Base-by-base conservation (phyloP, 2,113 vertebrate genomes). In the Xenus cinereus region DNA sequence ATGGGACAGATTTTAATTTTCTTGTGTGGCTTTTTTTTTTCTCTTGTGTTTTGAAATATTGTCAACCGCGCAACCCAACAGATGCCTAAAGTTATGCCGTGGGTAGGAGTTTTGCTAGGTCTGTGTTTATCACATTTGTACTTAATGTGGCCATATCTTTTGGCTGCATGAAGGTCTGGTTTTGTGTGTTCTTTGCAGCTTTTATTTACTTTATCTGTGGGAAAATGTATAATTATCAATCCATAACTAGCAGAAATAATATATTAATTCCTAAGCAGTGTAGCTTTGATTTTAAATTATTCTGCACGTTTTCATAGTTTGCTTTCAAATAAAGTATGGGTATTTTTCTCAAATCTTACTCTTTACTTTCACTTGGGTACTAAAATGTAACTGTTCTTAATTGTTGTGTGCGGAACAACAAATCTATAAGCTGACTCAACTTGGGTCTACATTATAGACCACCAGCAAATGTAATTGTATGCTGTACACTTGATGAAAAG, bases 391-490 rank as follows among this genome's bases (percentile, higher is more conserved):
- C 76, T 59, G 7, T 45, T 73, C 41, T 62, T 60, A 67, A 51
- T 89, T 74, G 59, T 28, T 53, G 9, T 50, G 45, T 23, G 10
- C 0, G 0, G 43, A 90, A 84, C 59, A 87, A 63, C 68, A 91
- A 95, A 96, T 93, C 84, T 76, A 57, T 94, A 86, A 90, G 50
- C 84, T 64, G 63, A 77, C 23, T 60, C 64, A 82, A 68, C 50
- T 80, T 50, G 7, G 39, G 57, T 94, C 97, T 95, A 71, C 60
- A 28, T 94, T 92, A 90, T 95, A 97, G 98, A 98, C 97, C 98
- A 98, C 97, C 97, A 96, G 96, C 92, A 97, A 94, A 96, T 77
- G 60, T 93, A 98, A 97, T 96, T 96, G 95, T 84, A 84, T 95
- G 90, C 96, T 87, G 87, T 53, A 54, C 59, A 88, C 89, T 96